These are phyloP conservation scores for Cebidichthys violaceus DNA, from an alignment of 2,113 vertebrate species.

Conservation along the genomic window DNA sequence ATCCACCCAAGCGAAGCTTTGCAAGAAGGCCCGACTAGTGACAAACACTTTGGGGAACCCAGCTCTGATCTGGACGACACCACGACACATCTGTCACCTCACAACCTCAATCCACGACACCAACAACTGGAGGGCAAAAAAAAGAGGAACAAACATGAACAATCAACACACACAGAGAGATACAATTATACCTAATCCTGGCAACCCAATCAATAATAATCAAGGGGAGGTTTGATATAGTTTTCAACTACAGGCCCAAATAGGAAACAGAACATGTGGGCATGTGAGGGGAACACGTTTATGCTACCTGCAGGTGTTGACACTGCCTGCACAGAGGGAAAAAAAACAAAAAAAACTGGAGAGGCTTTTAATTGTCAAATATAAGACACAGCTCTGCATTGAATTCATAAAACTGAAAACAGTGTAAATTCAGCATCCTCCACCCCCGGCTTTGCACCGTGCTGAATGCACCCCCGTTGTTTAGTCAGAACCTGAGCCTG, in stretches of 20 bases:
- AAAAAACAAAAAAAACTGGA: background rate
- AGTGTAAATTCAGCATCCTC: conserved; percentile 28
- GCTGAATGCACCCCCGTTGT: conserved; percentile 10
- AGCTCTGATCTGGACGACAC: conserved; percentile 50
- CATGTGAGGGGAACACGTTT: conserved; percentile 39
- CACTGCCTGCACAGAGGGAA: conserved; percentile 22
- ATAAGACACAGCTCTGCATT: conserved; percentile 33
- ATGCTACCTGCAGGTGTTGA: conserved; percentile 65
- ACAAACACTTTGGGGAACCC: conserved; percentile 63
- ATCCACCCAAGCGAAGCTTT: conserved; percentile 42
- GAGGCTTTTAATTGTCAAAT: conserved; percentile 50
- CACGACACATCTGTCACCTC: conserved; percentile 60
- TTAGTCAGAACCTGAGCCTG: conserved; percentile 66
- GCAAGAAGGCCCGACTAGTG: conserved; percentile 19
- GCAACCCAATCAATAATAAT: conserved; percentile 23
- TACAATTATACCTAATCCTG: conserved; percentile 8
- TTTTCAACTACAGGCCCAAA: conserved; percentile 2
- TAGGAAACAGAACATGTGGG: conserved; percentile 22
- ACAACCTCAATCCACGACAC: conserved; percentile 60
- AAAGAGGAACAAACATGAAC: conserved; percentile 48
- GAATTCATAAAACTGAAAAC: conserved; percentile 41
- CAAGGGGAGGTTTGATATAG: background rate
- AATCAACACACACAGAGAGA: conserved; percentile 23
- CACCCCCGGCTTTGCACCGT: background rate
- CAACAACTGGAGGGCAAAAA: conserved; percentile 48